These are phyloP conservation scores for Brachionus paranguensis DNA, from an alignment of 1,140 invertebrate genomes.

Conservation along the genomic window DNA sequence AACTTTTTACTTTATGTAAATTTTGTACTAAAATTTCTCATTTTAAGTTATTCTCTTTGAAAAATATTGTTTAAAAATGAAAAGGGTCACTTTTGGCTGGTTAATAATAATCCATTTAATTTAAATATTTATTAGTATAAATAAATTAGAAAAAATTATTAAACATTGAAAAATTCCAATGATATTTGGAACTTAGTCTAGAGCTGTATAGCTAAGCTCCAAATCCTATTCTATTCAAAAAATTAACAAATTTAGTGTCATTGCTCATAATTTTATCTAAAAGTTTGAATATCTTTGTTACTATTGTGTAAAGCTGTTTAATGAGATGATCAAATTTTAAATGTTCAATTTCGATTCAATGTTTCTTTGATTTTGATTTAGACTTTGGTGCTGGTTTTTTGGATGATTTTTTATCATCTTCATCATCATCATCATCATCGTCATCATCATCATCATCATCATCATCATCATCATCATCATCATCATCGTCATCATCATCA, in stretches of 20 bases:
- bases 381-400: neutral
- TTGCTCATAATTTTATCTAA: neutral
- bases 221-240: slow-evolving; percentile 3
- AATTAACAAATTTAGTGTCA: neutral
- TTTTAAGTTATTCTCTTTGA: too few relatives aligned
- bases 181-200: neutral
- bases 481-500: slow-evolving; percentile 29
- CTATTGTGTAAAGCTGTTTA: neutral
- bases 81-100: too few relatives aligned
- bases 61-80: too few relatives aligned
- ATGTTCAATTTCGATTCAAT: neutral
- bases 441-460: slow-evolving; percentile 40
- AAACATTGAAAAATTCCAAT: neutral
- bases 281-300: neutral
- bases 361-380: neutral
- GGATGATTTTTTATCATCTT: slow-evolving; percentile 23
- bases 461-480: slow-evolving; percentile 37
- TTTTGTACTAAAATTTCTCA: too few relatives aligned
- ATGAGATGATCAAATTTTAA: neutral
- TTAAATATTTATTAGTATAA: neutral
- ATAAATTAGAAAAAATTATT: neutral
- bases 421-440: slow-evolving; percentile 36
- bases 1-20: too few relatives aligned
- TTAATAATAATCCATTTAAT: too few relatives aligned
- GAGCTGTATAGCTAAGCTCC: neutral